Evolutionary conservation across 2,888 invertebrate species (phyloP), one percentile per base, ranked within the genome.

Genomic region (Cheilosia vernalis): DNA sequence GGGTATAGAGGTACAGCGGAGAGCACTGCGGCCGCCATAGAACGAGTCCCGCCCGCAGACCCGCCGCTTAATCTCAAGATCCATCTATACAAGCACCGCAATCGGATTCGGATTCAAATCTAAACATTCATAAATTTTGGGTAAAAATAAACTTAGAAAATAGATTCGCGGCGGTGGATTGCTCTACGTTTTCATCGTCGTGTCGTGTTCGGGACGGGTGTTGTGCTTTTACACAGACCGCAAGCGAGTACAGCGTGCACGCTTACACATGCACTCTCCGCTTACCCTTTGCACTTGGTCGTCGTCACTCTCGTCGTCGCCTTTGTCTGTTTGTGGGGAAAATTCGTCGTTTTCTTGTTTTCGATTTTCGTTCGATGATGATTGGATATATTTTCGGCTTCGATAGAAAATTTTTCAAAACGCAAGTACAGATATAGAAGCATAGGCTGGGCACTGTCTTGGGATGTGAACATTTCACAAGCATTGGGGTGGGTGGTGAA

Each of bases 71-170:
- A 80, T 85, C 81, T 85, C 72, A 85, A 85, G 85, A 81, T 77
- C 60, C 72, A 81, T 85, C 81, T 85, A 27, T 27, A 67, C 85
- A 81, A 85, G 81, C 76, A 85, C 60, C 81, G 72, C 85, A 76
- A 81, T 85, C 81, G 85, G 85, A 85, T 85, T 85, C 81, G 85
- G 85, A 85, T 85, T 85, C 70, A 85, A 85, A 85, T 85, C 85
- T 85, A 85, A 85, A 85, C 85, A 85, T 85, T 85, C 85, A 85
- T 85, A 85, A 85, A 85, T 81, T 81, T 81, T 72, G 81, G 81
- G 85, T 85, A 85, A 76, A 85, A 85, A 85, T 85, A 85, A 85
- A 85, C 85, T 85, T 85, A 81, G 85, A 85, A 85, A 85, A 85
- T 85, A 85, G 81, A 81, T 81, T 85, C 85, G 81, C 66, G 81